Evolutionary conservation across 2,797 vertebrate species (phyloP), one percentile per base, ranked within the genome.

Genomic region (Eulemur rubriventer): DNA sequence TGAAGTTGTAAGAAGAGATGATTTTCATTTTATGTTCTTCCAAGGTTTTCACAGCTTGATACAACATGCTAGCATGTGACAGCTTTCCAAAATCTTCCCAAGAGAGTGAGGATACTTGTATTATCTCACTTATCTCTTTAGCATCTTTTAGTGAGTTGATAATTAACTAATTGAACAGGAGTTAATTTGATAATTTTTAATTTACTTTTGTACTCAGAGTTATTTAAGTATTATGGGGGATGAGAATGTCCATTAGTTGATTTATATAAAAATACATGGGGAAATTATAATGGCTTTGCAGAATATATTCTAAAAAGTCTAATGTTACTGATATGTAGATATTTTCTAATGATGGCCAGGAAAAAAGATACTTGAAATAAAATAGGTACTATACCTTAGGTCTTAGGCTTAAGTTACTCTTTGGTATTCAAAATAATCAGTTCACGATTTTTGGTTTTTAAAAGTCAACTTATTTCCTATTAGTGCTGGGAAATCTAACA

Each of bases 331-430:
- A 22, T 50, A 28, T 14, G 11, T 70, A 69, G 13, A 11, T 48
- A 50, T 65, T 85, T 92, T 79, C 48, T 75, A 87, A 92, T 30
- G 4, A 4, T 75, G 52, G 14, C 3, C 20, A 81, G 35, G 18
- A 82, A 94, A 94, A 57, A 55, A 46, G n/a, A 82, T 13, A 83
- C 76, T 48, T 46, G 28, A 89, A 92, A 52, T 41, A 84, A 94
- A 94, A 8, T 6, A 84, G 17, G 2, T 46, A 35, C 10, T 17
- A 43, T 72, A 43, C 4, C 14, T 59, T 67, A 24, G 20, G 24
- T 30, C 11, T 84, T 92, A 79, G n/a, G 17, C 13, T 72, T 94
- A 91, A 55, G 52, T 93, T 76, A 81, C 72, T 94, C 6, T 78
- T 88, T 61, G 35, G 41, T 43, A 9, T 22, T 5, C 63, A 70